Base-by-base conservation (phyloP, 2,888 invertebrate species). In the Melangyna quadrimaculata region DNA sequence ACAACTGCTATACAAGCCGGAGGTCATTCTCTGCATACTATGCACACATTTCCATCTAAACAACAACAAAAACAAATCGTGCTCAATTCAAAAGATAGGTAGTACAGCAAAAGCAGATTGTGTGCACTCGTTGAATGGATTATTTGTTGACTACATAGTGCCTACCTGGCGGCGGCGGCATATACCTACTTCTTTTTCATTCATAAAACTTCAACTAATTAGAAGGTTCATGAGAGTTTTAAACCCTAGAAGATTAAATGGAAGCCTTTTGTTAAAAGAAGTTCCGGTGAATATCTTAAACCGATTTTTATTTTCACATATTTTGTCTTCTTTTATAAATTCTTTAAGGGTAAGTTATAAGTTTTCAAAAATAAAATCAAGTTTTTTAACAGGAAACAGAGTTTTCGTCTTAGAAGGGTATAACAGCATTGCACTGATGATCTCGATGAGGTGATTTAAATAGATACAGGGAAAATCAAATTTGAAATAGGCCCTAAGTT, bases 221-320 rank as follows among this genome's bases (percentile, higher is more conserved):
- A 78, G 74, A 70, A 51, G 59, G 43, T 55, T 77, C 84, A 80
- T 86, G 84, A 86, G 84, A 86, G 53, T 84, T 84, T 72, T 35
- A 6, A 75, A 69, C 75, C 61, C 53, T 51, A 63, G 40, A 71
- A 77, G 84, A 86, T 86, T 86, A 86, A 80, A 72, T 14, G 14
- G 1, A 29, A 57, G 67, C 19, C 78, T 74, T 73, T 78, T 78
- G 83, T 74, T 43, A 22, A 59, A 40, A 48, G 40, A 48, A 80
- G 80, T 72, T 80, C 84, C 77, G 80, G 80, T 75, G 77, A 65
- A 75, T 57, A 59, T 37, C 59, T 67, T 63, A 37, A 69, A 29
- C 53, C 51, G 73, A 73, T 65, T 71, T 53, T 61, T 51, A 40
- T 22, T 37, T 22, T 24, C 10, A 17, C 1, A 17, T 17, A 2